Percentiles rank a stretch among this genome's conserved stretches.
phyloP scores from a whole-genome alignment of 2,113 vertebrate species.

The Salvelinus fontinalis region DNA sequence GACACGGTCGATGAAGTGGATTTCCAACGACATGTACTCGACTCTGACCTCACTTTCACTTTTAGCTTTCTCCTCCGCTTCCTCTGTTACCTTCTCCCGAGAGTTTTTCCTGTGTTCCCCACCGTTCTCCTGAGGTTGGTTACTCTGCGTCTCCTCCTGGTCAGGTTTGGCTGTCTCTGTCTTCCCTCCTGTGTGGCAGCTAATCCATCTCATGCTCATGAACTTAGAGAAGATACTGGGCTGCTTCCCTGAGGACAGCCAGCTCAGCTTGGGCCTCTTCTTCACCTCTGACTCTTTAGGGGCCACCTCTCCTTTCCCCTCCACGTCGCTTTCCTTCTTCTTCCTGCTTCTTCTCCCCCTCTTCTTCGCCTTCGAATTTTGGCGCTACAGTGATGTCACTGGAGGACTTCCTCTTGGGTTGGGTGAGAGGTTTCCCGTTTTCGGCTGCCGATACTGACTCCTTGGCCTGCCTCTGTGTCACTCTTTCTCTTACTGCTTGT shows the following conservation, averaged over 20 bases:
- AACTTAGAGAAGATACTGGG: constrained; percentile 98
- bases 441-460: constrained; percentile 55
- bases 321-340: constrained; percentile 30
- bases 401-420: constrained; percentile 88
- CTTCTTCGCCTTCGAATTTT: constrained; percentile 5
- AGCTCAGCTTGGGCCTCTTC: constrained; percentile 81
- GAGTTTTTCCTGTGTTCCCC: not conserved
- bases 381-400: constrained; percentile 54
- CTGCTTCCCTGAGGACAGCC: constrained; percentile 87
- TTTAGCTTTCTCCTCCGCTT: constrained; percentile 44
- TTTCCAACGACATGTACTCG: too few relatives aligned
- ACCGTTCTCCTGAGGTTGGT: not conserved
- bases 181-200: constrained; percentile 70
- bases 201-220: constrained; percentile 84
- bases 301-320: constrained; percentile 50
- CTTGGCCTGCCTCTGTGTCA: constrained; percentile 84
- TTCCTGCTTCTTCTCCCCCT: constrained; percentile 12
- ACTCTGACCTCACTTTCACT: constrained; percentile 47
- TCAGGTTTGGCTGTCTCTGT: constrained; percentile 63
- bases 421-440: constrained; percentile 79
- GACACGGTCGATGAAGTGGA: too few relatives aligned
- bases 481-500: constrained; percentile 89
- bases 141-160: constrained; percentile 60
- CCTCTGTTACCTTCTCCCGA: not conserved
- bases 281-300: constrained; percentile 70